Conservation (phyloP, 2,888 invertebrate species). For the Frankliniella fusca region DNA sequence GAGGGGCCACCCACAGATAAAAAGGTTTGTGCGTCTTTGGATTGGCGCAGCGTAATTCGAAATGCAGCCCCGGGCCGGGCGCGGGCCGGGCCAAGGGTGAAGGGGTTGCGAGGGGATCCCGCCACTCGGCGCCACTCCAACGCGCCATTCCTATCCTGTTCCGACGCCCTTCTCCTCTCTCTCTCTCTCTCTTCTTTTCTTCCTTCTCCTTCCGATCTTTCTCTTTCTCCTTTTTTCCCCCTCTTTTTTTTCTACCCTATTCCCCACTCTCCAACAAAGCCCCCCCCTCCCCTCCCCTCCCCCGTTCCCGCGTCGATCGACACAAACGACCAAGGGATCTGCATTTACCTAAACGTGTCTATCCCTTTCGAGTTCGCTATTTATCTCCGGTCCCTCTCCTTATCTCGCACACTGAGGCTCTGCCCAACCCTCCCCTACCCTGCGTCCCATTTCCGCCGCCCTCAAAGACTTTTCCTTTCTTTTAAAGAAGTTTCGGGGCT, state of each 20-base stretch:
- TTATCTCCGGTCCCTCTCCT: slow-evolving; percentile 13
- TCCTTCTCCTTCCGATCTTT: neutral
- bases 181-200: neutral
- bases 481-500: slow-evolving; percentile 19
- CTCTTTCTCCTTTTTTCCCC: neutral
- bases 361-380: slow-evolving; percentile 22
- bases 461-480: slow-evolving; percentile 20
- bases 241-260: neutral
- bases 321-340: slow-evolving; percentile 8
- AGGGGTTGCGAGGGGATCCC: no score
- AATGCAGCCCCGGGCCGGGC: no score
- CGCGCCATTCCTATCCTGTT: no score
- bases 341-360: slow-evolving; percentile 23
- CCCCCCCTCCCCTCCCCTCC: no score
- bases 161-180: neutral
- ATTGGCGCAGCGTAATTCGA: no score
- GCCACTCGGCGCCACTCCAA: no score
- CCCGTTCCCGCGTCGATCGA: no score
- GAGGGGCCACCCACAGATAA: no score
- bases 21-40: no score
- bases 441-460: neutral
- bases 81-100: no score
- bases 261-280: neutral
- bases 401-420: neutral
- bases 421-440: neutral